Percentiles rank a stretch among this genome's conserved stretches.
Conservation (phyloP, 2,113 vertebrate genomes). For the Synodontis membranacea region DNA sequence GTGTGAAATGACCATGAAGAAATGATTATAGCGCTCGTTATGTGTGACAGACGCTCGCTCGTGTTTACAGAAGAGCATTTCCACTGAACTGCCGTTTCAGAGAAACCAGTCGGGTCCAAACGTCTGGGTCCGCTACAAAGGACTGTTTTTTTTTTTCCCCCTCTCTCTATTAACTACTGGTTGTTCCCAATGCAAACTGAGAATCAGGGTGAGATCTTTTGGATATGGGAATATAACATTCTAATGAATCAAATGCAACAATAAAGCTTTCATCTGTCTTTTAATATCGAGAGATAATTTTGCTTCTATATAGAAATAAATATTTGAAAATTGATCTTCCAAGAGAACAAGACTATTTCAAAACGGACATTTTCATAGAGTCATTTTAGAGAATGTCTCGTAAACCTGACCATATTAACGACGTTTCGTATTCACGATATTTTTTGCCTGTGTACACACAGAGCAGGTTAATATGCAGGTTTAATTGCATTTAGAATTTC, state of each 20-base stretch:
- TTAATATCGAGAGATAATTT: background rate
- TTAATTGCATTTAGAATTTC: too few relatives aligned
- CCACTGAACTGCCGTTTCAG: constrained; percentile 40
- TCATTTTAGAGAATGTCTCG: too few relatives aligned
- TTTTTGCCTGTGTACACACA: too few relatives aligned
- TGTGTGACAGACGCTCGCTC: constrained; percentile 56
- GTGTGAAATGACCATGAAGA: constrained; percentile 61
- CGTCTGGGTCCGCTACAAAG: background rate
- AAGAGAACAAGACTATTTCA: too few relatives aligned
- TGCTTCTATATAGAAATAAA: background rate
- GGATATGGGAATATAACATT: background rate
- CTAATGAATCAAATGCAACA: background rate
- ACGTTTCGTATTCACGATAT: too few relatives aligned
- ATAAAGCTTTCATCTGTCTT: background rate
- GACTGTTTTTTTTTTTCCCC: background rate
- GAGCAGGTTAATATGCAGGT: too few relatives aligned
- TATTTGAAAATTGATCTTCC: too few relatives aligned
- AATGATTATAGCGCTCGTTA: constrained; percentile 56
- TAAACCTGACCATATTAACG: too few relatives aligned
- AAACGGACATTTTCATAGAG: too few relatives aligned
- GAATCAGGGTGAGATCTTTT: background rate
- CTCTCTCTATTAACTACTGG: background rate
- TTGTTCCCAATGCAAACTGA: background rate
- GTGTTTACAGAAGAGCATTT: constrained; percentile 59
- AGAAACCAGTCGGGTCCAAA: background rate